These are phyloP conservation scores for Bombyx mori DNA, from an alignment of 1,140 invertebrate genomes.

Conservation along the genomic window ASM3026992v2 NC_085115.1:15524501-15525000, in stretches of 20 bases:
- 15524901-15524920: too few species aligned
- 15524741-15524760: conserved; percentile 78
- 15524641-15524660: conserved; percentile 98
- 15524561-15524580: not conserved
- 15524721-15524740: conserved; percentile 98
- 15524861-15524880: too few species aligned
- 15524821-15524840: too few species aligned
- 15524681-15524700: conserved; percentile 96
- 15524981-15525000: too few species aligned
- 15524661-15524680: conserved; percentile 95
- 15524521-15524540: not conserved
- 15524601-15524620: conserved; percentile 81
- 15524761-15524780: not conserved
- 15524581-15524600: not conserved
- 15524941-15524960: too few species aligned
- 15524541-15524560: conserved; percentile 7
- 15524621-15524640: conserved; percentile 96
- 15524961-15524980: too few species aligned
- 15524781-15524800: not conserved
- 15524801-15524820: too few species aligned
- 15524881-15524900: too few species aligned
- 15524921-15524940: too few species aligned
- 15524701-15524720: conserved; percentile 96
- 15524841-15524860: too few species aligned
- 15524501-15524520: too few species aligned